A percentile compares a stretch with the other conserved stretches of the same genome.
These are phyloP conservation scores for Piaya cayana DNA, from an alignment of 2,113 vertebrate genomes.

Conservation along the genomic window DNA sequence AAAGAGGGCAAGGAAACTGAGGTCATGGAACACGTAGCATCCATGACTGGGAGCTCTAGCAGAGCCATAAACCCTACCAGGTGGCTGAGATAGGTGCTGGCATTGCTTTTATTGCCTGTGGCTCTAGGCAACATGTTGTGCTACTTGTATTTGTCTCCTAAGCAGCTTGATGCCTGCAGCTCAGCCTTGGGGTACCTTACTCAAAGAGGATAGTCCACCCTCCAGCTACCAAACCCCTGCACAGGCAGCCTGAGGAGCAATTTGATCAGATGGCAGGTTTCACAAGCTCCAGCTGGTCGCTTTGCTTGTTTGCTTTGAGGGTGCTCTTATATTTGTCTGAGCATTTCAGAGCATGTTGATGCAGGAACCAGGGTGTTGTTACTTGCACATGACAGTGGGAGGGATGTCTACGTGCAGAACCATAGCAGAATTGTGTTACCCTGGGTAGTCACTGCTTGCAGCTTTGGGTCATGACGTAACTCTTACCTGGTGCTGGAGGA, in stretches of 20 bases:
- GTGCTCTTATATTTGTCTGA: not conserved
- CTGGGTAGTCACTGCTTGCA: not conserved
- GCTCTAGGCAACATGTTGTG: not conserved
- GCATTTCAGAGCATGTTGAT: not conserved
- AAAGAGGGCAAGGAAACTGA: not conserved
- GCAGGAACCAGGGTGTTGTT: not conserved
- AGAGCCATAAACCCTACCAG: not conserved
- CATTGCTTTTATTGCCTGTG: not conserved
- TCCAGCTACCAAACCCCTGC: not conserved
- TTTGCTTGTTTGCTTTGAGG: constrained; percentile 8
- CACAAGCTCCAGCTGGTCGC: not conserved
- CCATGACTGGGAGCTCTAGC: not conserved
- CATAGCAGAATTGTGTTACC: not conserved
- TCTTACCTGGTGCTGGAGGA: not conserved
- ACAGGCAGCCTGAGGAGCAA: not conserved
- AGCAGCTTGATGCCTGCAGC: not conserved
- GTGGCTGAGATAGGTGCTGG: not conserved
- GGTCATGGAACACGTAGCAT: not conserved
- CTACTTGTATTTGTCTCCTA: not conserved
- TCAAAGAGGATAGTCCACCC: not conserved
- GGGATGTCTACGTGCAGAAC: not conserved
- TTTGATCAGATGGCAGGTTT: not conserved
- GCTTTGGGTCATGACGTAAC: rapidly evolving
- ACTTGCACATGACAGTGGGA: rapidly evolving
- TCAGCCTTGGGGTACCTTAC: not conserved